Evolutionary conservation across 2,113 vertebrate genomes (phyloP).

Genomic region (Eclectus roratus): DNA sequence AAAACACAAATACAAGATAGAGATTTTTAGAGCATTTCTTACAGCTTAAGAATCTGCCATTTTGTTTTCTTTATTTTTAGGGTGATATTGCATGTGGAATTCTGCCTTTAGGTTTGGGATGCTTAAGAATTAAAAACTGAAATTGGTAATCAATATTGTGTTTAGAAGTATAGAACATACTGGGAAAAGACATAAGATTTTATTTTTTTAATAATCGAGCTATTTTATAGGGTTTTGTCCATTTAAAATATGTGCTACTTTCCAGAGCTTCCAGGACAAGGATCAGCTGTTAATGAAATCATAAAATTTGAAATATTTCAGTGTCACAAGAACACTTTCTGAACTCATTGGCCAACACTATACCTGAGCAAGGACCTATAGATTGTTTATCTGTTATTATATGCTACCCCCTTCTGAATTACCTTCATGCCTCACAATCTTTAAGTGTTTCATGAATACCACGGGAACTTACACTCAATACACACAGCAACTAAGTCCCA

Average conservation of each 20-base stretch:
- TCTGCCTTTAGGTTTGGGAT: background rate
- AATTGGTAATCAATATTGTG: background rate
- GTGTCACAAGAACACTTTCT: background rate
- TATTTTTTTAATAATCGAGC: background rate
- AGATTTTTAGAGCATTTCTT: conserved; percentile 46
- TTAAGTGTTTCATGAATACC: background rate
- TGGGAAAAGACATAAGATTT: background rate
- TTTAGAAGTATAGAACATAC: background rate
- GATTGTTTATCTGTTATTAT: background rate
- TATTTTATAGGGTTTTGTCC: background rate
- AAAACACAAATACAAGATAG: conserved; percentile 54
- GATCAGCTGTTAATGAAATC: background rate
- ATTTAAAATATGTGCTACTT: background rate
- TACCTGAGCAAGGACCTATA: background rate
- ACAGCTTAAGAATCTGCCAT: background rate
- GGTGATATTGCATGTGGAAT: background rate
- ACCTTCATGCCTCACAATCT: background rate
- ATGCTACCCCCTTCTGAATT: background rate
- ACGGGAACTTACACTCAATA: background rate
- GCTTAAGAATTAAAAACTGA: background rate
- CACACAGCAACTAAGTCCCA: background rate
- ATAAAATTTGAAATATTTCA: background rate
- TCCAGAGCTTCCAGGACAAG: background rate
- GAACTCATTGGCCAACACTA: background rate
- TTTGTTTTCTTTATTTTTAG: conserved; percentile 21